Base-by-base conservation (phyloP, 2,797 vertebrate genomes). In the Sebastes vulpes region DNA sequence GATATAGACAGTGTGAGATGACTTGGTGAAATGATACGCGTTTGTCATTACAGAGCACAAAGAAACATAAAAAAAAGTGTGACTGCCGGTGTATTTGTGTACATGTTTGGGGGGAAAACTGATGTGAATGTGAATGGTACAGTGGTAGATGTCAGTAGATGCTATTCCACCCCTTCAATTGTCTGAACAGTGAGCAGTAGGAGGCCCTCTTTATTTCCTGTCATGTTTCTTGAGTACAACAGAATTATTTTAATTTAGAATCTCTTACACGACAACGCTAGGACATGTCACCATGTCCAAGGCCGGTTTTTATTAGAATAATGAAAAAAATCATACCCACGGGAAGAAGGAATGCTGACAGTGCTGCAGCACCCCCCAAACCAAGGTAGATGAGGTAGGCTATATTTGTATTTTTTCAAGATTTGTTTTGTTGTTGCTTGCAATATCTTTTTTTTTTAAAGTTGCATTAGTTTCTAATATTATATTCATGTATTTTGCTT, bases 1-100 rank as follows among this genome's bases (percentile, higher is more conserved):
- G 46, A 86, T 72, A 31, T 59, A 83, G 59, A 72, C 32, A 31
- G 23, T 35, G 48, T 9, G 68, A 32, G 75, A 82, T 53, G 71
- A 67, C 57, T 14, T 12, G 18, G 35, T 46, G 75, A 79, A 74
- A 69, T 25, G 16, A 50, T 25, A 58, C 4, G 8, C 14, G 12
- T 57, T 32, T 75, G 58, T 28, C 26, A 77, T 77, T 31, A 65
- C 11, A 50, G 16, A 75, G 63, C 52, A 53, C 6, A 42, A 20
- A 53, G 2, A 64, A 56, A 56, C 18, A 12, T 12, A 35, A 8
- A 50, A 35, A 50, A 21, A 58, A 58, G 35, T 23, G 53, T 1
- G 52, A 59, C 29, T 29, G 32, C 3, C 2, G 4, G 32, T 71
- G 9, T 42, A 11, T 59, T 23, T 38, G 6, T 9, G n/a, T 50